These are phyloP conservation scores for Chromis chromis DNA, from an alignment of 2,797 vertebrate genomes.

Conservation along the genomic window DNA sequence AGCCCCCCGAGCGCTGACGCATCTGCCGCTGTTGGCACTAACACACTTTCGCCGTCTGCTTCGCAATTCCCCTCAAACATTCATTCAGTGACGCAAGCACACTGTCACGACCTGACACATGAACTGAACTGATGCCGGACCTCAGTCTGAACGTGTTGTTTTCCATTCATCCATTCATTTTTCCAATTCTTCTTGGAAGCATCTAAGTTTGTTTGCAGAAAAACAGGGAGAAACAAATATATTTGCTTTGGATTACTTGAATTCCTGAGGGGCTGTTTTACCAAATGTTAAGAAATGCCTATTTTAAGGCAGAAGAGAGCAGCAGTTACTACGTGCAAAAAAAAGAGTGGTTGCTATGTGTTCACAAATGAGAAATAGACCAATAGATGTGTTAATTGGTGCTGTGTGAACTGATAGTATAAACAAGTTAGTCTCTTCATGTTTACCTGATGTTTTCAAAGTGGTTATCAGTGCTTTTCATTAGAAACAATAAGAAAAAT, in stretches of 20 bases:
- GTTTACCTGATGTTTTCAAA: neutral
- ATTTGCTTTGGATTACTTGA: neutral
- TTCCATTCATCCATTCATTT: conserved; percentile 2
- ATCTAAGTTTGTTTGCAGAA: conserved; percentile 1
- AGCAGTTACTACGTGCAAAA: conserved; percentile 18
- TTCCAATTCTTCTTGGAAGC: neutral
- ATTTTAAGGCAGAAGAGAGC: conserved; percentile 2
- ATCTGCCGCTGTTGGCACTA: conserved; percentile 54
- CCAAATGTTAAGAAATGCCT: conserved; percentile 6
- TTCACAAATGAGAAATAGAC: conserved; percentile 18
- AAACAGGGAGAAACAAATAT: neutral
- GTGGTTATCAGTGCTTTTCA: neutral
- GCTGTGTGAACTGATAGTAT: neutral
- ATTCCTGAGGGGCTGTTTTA: conserved; percentile 3
- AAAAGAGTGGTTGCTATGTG: conserved; percentile 5
- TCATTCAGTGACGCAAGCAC: conserved; percentile 46
- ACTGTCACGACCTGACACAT: conserved; percentile 36
- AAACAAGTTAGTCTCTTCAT: neutral
- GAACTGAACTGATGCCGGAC: conserved; percentile 30
- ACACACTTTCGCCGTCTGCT: conserved; percentile 65
- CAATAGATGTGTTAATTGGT: neutral
- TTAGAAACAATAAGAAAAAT: too few relatives aligned
- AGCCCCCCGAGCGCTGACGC: conserved; percentile 46
- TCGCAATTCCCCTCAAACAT: conserved; percentile 42
- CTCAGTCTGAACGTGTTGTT: conserved; percentile 22